Evolutionary conservation across 2,888 invertebrate genomes (phyloP).

Genomic region (Acleris emargana): DNA sequence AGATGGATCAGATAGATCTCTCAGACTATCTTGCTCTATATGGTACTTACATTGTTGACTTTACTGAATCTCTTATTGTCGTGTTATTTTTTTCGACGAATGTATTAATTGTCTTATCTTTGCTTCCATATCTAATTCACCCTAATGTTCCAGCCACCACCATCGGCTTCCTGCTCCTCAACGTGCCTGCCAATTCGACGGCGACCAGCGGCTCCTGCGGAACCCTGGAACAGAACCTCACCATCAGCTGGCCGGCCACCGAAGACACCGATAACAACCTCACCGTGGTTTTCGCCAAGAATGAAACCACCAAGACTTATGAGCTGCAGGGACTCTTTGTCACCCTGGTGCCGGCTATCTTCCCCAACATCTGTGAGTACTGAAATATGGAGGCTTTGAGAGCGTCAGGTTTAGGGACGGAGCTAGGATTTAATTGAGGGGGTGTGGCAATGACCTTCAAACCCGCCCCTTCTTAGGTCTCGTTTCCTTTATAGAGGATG

Average conservation of each 20-base stretch:
- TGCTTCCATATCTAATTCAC: not conserved
- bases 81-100: too few species aligned
- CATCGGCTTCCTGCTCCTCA: slow-evolving; percentile 52
- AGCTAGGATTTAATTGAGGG: too few species aligned
- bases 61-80: too few species aligned
- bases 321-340: slow-evolving; percentile 60
- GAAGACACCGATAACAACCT: slow-evolving; percentile 51
- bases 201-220: slow-evolving; percentile 60
- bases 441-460: too few species aligned
- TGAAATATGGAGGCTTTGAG: not conserved
- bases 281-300: slow-evolving; percentile 58
- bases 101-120: too few species aligned
- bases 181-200: slow-evolving; percentile 62
- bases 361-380: slow-evolving; percentile 68
- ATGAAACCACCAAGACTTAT: slow-evolving; percentile 63
- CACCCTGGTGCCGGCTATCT: slow-evolving; percentile 64
- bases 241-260: slow-evolving; percentile 51
- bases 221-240: slow-evolving; percentile 55
- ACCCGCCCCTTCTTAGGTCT: too few species aligned
- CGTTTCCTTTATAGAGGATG: too few species aligned
- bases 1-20: too few species aligned
- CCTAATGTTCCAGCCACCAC: slow-evolving; percentile 50
- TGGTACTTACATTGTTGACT: too few species aligned
- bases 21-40: too few species aligned
- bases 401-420: too few species aligned